A percentile compares a stretch with the other conserved stretches of the same genome.
Conservation (phyloP, 2,797 vertebrate genomes). For the Artibeus lituratus region DNA sequence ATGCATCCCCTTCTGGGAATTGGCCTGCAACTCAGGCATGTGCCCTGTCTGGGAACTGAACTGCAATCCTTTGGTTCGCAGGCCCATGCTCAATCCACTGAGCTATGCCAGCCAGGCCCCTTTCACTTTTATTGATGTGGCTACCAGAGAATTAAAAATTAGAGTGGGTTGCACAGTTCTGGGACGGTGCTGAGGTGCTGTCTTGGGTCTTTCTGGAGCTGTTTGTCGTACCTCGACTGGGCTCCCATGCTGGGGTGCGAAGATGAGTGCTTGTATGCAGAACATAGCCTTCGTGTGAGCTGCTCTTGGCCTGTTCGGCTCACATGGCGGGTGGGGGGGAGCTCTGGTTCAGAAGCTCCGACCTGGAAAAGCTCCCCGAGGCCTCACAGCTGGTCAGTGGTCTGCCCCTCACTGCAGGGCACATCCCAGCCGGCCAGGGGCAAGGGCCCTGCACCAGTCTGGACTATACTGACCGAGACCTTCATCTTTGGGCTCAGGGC, state of each 20-base stretch:
- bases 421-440: background rate
- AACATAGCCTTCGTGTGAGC: background rate
- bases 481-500: background rate
- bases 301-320: background rate
- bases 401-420: fast-evolving
- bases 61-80: no score
- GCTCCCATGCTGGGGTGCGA: background rate
- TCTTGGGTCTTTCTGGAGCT: background rate
- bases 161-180: background rate
- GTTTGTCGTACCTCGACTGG: background rate
- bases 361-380: background rate
- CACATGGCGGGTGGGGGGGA: no score
- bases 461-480: background rate
- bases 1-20: no score
- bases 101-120: background rate
- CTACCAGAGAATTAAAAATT: background rate
- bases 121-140: background rate
- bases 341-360: background rate
- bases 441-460: background rate
- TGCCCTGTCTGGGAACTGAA: no score
- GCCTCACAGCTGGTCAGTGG: background rate
- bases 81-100: no score
- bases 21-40: no score
- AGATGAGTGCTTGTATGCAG: background rate
- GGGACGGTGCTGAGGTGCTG: background rate